These are phyloP conservation scores for Ursus arctos DNA, from an alignment of 2,113 vertebrate species.

Conservation along the genomic window DNA sequence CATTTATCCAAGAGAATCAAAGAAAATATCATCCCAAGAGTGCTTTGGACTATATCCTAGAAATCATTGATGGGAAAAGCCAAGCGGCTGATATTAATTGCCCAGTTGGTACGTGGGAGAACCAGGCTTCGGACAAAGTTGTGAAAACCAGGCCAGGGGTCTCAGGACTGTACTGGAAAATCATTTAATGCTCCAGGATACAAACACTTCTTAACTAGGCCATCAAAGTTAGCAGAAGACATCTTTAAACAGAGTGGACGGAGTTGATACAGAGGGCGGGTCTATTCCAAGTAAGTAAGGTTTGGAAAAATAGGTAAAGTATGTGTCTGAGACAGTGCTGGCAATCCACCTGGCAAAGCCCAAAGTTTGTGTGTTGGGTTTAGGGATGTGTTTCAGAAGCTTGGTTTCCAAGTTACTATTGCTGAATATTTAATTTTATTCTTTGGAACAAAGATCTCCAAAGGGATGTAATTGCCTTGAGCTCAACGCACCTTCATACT, in stretches of 20 bases:
- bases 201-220: not conserved
- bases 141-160: no score
- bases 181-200: not conserved
- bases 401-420: slow-evolving; percentile 78
- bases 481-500: slow-evolving; percentile 77
- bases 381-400: slow-evolving; percentile 66
- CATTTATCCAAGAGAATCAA: slow-evolving; percentile 29
- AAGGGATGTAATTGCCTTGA: slow-evolving; percentile 84
- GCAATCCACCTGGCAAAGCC: slow-evolving; percentile 10
- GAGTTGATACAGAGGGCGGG: not conserved
- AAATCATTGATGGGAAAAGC: not conserved
- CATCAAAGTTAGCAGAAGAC: not conserved
- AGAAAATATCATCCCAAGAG: not conserved
- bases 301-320: not conserved
- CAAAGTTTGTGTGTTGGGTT: slow-evolving; percentile 71
- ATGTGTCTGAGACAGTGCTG: slow-evolving; percentile 32
- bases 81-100: not conserved
- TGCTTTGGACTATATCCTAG: not conserved
- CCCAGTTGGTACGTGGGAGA: not conserved
- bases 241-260: not conserved
- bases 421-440: slow-evolving; percentile 81
- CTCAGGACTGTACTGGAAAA: not conserved
- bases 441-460: slow-evolving; percentile 82
- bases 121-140: not conserved
- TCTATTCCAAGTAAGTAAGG: not conserved